phyloP scores from a whole-genome alignment of 2,888 invertebrate species.

The Rhamnusium bicolor region DNA sequence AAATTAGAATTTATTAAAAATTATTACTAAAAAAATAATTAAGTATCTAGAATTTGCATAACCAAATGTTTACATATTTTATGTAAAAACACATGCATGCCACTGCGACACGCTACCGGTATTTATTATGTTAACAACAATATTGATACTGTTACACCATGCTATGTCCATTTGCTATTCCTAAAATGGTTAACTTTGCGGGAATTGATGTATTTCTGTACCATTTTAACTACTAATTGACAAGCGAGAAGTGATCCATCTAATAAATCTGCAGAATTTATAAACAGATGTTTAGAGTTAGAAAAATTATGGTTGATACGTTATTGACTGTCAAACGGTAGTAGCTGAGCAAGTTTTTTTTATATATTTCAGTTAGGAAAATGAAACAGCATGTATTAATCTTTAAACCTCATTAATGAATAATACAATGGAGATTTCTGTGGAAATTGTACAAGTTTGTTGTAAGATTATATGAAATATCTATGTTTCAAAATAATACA shows the following conservation, averaged over 20 bases:
- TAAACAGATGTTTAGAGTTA: conserved; percentile 1
- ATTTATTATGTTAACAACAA: conserved; percentile 33
- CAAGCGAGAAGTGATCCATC: conserved; percentile 29
- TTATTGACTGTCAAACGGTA: not conserved
- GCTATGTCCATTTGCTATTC: conserved; percentile 19
- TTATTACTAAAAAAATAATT: too few relatives aligned
- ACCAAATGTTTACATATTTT: too few relatives aligned
- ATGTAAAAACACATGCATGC: not conserved
- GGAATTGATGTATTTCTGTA: conserved; percentile 22
- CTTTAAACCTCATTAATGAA: too few relatives aligned
- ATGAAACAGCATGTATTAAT: too few relatives aligned
- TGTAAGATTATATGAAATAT: too few relatives aligned
- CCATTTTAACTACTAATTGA: conserved; percentile 30
- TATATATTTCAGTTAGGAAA: not conserved
- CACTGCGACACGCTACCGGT: not conserved
- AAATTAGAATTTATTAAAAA: too few relatives aligned
- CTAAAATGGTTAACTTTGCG: conserved; percentile 26
- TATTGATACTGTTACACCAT: conserved; percentile 30
- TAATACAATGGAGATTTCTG: too few relatives aligned
- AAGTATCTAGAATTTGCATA: too few relatives aligned
- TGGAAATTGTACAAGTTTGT: too few relatives aligned
- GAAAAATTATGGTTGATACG: not conserved
- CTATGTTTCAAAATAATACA: too few relatives aligned
- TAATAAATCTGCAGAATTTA: conserved; percentile 37
- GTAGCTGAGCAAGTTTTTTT: not conserved